Percentiles rank a stretch among this genome's conserved stretches.
phyloP scores from a whole-genome alignment of 2,888 invertebrate genomes.

The Hedychridium roseum region DNA sequence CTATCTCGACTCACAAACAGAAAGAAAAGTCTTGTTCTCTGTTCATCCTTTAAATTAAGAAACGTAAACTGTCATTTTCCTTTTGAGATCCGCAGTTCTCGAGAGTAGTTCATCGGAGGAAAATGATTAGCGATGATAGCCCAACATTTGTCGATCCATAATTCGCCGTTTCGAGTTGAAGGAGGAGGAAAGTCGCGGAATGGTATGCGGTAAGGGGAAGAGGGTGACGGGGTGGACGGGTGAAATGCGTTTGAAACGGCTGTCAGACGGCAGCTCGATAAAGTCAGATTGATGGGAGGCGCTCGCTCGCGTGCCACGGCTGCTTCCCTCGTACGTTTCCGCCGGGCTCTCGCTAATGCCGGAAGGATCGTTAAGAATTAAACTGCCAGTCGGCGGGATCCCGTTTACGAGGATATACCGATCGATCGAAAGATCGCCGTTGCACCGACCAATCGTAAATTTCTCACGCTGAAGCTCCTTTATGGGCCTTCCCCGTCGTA shows the following conservation, averaged over 20 bases:
- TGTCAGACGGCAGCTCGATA: slow-evolving; percentile 54
- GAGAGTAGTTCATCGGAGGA: too few species aligned
- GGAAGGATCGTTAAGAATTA: slow-evolving; percentile 48
- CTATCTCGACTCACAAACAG: too few species aligned
- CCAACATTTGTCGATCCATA: too few species aligned
- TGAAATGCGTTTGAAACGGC: slow-evolving; percentile 57
- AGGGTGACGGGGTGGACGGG: slow-evolving; percentile 29
- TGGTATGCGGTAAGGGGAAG: slow-evolving; percentile 22
- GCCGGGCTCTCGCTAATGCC: slow-evolving; percentile 32
- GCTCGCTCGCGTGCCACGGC: slow-evolving; percentile 50
- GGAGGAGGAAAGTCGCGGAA: slow-evolving; percentile 25
- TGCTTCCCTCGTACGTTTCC: slow-evolving; percentile 44
- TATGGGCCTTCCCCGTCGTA: too few species aligned
- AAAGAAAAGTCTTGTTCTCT: too few species aligned
- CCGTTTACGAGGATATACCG: slow-evolving; percentile 10
- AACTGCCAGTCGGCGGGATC: slow-evolving; percentile 39
- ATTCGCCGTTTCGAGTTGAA: too few species aligned
- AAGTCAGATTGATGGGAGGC: slow-evolving; percentile 59
- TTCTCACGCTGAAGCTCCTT: too few species aligned
- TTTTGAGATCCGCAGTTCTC: too few species aligned
- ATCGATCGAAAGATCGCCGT: slow-evolving; percentile 16
- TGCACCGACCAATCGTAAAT: too few species aligned
- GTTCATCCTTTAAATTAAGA: too few species aligned
- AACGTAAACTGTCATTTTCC: too few species aligned
- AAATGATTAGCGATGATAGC: too few species aligned